Evolutionary conservation across 2,113 vertebrate genomes (phyloP).

Genomic region (Nothoprocta pentlandii): DNA sequence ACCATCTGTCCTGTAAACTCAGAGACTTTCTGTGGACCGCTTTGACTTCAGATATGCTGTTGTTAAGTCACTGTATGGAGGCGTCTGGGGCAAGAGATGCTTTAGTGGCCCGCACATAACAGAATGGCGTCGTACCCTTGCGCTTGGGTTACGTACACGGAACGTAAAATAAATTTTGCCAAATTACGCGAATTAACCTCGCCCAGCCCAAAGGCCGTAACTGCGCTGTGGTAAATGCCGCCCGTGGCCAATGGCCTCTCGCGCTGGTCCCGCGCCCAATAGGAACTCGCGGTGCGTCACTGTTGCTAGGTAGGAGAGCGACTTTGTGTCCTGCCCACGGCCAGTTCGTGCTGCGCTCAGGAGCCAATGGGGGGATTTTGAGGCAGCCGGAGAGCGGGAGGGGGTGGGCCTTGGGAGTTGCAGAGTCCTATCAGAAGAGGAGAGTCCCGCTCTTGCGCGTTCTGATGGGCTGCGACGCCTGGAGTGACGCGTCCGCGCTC

Average conservation of each 20-base stretch:
- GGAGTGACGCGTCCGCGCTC: rapidly evolving
- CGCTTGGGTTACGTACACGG: too few species aligned
- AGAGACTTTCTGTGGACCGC: too few species aligned
- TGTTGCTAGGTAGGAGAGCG: neutral
- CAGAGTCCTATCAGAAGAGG: neutral
- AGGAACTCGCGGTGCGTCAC: rapidly evolving
- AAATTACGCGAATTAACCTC: too few species aligned
- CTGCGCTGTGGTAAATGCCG: neutral
- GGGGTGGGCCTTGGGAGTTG: rapidly evolving
- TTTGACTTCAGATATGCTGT: too few species aligned
- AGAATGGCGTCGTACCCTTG: too few species aligned
- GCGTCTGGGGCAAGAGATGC: too few species aligned
- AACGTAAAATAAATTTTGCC: too few species aligned
- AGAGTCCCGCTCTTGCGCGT: rapidly evolving
- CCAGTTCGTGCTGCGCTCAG: rapidly evolving
- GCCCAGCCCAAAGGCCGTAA: too few species aligned
- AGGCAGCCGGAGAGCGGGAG: rapidly evolving
- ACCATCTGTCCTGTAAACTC: too few species aligned
- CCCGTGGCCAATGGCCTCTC: neutral
- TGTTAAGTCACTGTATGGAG: too few species aligned
- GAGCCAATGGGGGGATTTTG: rapidly evolving
- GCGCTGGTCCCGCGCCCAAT: neutral
- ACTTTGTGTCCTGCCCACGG: rapidly evolving
- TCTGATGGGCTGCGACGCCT: rapidly evolving
- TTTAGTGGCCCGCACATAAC: too few species aligned